Base-by-base conservation (phyloP, 2,888 invertebrate species). In the Parascotia fuliginaria region DNA sequence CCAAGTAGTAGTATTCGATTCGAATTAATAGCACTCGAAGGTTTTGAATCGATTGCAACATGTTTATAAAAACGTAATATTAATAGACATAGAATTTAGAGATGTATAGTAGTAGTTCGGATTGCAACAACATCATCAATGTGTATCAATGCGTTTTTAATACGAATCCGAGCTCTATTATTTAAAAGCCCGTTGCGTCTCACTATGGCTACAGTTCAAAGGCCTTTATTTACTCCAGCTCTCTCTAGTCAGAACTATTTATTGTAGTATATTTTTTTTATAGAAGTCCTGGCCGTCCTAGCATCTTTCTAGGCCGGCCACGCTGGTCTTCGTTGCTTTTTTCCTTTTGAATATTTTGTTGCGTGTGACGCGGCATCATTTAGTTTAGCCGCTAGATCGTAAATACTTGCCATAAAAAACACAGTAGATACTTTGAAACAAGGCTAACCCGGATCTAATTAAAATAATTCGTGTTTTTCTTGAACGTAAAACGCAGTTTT, bases 31-130 rank as follows among this genome's bases (percentile, higher is more conserved):
- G n/a, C 45, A 31, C 39, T 39, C 14, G 22, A 24, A 32, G 13
- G 7, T 11, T n/a, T 38, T 38, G 13, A 38, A 9, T 32, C 1
- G 38, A 44, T 44, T 45, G 33, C 45, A 27, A 32, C 45, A 39
- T 27, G 12, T 38, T 32, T 27, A 15, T 7, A 14, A 14, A 9
- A 9, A 13, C 9, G 7, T 32, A 32, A 32, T 32, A 9, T 12
- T 1, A 1, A 14, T 6, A 14, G 14, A 32, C 2, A n/a, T n/a
- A n/a, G n/a, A n/a, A n/a, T n/a, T n/a, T 19, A 19, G 13, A 31
- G 9, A 31, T 3, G 7, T 13, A 7, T 7, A 13, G 2, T 2
- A 5, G 7, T 12, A 13, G 9, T 6, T 13, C 13, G 7, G 12
- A 9, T 13, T 9, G 13, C 13, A 13, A 7, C 12, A 13, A 31